Evolutionary conservation across 2,797 vertebrate species (phyloP).

Genomic region (Arremon brunneinucha): DNA sequence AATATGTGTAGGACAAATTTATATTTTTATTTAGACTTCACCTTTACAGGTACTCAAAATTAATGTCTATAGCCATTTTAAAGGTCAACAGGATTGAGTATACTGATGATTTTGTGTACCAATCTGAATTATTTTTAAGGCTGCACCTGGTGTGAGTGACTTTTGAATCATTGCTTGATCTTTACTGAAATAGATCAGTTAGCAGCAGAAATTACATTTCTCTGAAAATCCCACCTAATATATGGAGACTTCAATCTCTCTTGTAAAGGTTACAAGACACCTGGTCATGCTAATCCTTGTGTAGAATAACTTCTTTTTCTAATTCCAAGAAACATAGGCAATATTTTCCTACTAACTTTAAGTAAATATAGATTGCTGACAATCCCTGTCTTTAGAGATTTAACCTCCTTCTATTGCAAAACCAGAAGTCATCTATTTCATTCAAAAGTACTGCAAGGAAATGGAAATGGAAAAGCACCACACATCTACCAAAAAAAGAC

Average conservation of each 20-base stretch:
- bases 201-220: slow-evolving; percentile 25
- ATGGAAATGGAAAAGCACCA: background rate
- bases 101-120: slow-evolving; percentile 37
- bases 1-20: background rate
- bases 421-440: background rate
- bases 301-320: background rate
- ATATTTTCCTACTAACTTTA: background rate
- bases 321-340: background rate
- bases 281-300: background rate
- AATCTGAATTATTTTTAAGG: slow-evolving; percentile 48
- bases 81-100: slow-evolving; percentile 62
- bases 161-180: slow-evolving; percentile 62
- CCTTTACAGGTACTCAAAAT: slow-evolving; percentile 20
- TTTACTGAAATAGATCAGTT: slow-evolving; percentile 34
- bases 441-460: background rate
- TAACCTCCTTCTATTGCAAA: background rate
- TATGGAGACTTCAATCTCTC: background rate
- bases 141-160: slow-evolving; percentile 47
- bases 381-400: background rate
- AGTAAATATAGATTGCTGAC: background rate
- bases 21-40: slow-evolving; percentile 47
- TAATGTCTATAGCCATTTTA: slow-evolving; percentile 43
- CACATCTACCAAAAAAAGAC: background rate
- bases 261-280: slow-evolving; percentile 30
- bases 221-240: background rate